Evolutionary conservation across 2,888 invertebrate species (phyloP).

Genomic region (Drosophila nigricruria): DNA sequence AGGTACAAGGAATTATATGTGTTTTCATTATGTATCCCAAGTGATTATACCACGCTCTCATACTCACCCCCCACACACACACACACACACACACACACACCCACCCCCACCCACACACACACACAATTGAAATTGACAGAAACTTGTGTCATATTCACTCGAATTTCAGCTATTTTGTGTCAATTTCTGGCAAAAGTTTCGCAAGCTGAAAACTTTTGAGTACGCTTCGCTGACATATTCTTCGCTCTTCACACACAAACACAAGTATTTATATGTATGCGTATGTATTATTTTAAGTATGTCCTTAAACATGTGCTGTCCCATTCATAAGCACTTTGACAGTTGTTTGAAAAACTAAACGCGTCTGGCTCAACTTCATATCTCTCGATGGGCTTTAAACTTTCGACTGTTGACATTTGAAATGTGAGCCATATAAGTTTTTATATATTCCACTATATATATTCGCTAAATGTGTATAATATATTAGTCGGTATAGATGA

Average conservation of each 20-base stretch:
- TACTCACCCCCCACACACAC: neutral
- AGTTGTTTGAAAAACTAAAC: constrained; percentile 6
- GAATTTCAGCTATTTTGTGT: constrained; percentile 23
- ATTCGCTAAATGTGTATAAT: neutral
- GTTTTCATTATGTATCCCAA: constrained; percentile 56
- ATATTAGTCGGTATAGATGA: neutral
- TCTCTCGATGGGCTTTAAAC: neutral
- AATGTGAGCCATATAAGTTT: neutral
- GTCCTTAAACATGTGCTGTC: constrained; percentile 3
- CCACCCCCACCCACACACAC: neutral
- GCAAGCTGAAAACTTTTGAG: constrained; percentile 19
- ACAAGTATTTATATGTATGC: neutral
- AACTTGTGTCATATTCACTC: constrained; percentile 19
- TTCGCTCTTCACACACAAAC: neutral
- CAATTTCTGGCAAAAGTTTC: constrained; percentile 31
- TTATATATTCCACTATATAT: neutral
- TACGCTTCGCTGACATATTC: constrained; percentile 19
- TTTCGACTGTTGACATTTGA: constrained; percentile 1
- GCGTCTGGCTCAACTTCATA: constrained; percentile 8
- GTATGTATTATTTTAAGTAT: constrained; percentile 6
- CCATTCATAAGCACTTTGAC: neutral
- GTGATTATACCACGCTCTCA: constrained; percentile 58
- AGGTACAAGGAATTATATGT: constrained; percentile 31
- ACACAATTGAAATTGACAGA: constrained; percentile 21
- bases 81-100: neutral